Base-by-base conservation (phyloP, 2,113 vertebrate genomes). In the Vombatus ursinus region DNA sequence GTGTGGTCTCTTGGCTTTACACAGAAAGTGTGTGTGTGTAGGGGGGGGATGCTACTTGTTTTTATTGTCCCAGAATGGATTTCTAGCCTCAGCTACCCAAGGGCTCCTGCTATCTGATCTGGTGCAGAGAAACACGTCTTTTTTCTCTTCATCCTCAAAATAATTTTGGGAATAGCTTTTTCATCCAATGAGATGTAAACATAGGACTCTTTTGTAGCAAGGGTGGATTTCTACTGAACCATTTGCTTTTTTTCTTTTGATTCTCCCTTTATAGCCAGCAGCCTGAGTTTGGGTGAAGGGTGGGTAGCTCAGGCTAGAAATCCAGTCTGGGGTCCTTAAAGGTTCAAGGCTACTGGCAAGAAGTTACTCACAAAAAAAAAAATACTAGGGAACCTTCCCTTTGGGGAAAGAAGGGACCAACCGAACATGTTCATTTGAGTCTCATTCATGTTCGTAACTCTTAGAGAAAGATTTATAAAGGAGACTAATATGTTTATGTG, bases 401-500 rank as follows among this genome's bases (percentile, higher is more conserved):
- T n/a, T 84, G 37, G n/a, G 68, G 68, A 84, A 44, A n/a, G 68
- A 44, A 84, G n/a, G n/a, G 19, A 84, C 5, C 1, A 84, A 19
- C 7, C 68, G 44, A 44, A 44, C 7, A 84, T 84, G 31, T 68
- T 68, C 61, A 68, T 16, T 68, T 37, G 12, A 68, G 31, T 68
- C 11, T 84, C n/a, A 84, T 84, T 84, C 92, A 49, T 90, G 44
- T 57, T 44, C 3, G 37, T 89, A 90, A 93, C 53, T 93, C 16
- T 93, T 92, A 89, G 91, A 94, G 31, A 25, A 95, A 92, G 14
- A 6, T 93, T 95, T 52, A n/a, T 90, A 77, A 95, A 96, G 91
- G 91, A 57, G n/a, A 89, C 53, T 52, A 44, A 84, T 84, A 84
- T 84, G 47, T 94, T 90, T 93, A 96, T 84, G 93, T 47, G 50